Percentiles rank a stretch among this genome's conserved stretches.
These are phyloP conservation scores for Sturnus vulgaris DNA, from an alignment of 2,113 vertebrate species.

Conservation along the genomic window DNA sequence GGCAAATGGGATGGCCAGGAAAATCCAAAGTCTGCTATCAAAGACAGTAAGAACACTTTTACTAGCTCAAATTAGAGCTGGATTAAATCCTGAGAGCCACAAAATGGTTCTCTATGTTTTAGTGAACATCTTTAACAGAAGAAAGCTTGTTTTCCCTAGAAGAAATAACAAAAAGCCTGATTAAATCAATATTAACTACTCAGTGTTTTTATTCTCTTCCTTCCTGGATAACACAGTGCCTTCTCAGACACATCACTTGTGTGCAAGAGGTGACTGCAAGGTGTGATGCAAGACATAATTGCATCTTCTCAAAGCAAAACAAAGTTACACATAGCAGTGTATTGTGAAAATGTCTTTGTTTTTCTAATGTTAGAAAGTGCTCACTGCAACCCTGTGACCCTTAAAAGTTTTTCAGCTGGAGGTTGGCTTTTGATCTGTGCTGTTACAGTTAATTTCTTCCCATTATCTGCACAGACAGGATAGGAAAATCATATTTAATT, in stretches of 20 bases:
- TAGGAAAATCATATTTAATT: not conserved
- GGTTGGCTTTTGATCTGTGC: not conserved
- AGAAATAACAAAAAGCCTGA: not conserved
- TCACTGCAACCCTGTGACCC: not conserved
- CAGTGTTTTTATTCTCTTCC: not conserved
- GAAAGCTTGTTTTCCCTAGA: not conserved
- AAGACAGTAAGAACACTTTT: not conserved
- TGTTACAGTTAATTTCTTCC: not conserved
- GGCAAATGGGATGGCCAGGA: not conserved
- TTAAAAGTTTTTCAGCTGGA: not conserved
- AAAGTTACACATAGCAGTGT: not conserved
- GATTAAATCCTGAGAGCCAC: not conserved
- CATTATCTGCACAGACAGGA: not conserved
- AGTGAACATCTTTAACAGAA: not conserved
- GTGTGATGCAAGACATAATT: not conserved
- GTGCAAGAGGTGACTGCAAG: not conserved
- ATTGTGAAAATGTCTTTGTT: not conserved
- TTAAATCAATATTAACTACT: not conserved
- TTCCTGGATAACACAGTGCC: not conserved
- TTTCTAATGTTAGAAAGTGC: not conserved
- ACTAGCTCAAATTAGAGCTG: not conserved
- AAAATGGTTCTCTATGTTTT: not conserved
- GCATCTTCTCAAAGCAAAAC: not conserved
- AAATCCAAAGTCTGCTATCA: not conserved
- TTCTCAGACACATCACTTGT: not conserved